phyloP scores from a whole-genome alignment of 2,888 invertebrate species.

The Stenolophus ochropezus region DNA sequence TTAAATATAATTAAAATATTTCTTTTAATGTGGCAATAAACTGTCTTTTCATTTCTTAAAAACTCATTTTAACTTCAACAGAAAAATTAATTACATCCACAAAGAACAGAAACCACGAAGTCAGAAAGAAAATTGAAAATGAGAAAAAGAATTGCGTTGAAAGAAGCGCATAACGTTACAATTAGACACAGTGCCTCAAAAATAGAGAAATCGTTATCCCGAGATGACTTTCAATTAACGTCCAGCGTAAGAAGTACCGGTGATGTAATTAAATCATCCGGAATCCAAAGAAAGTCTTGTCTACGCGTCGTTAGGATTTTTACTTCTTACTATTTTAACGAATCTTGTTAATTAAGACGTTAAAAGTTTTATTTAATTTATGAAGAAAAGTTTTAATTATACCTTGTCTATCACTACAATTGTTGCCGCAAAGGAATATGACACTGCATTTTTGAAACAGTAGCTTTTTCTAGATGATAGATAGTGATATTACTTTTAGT shows the following conservation, averaged over 20 bases:
- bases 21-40: conserved; percentile 2
- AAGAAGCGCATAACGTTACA: conserved; percentile 26
- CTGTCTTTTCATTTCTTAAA: conserved; percentile 9
- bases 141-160: conserved; percentile 26
- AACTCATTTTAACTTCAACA: conserved; percentile 38
- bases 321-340: conserved; percentile 23
- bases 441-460: conserved; percentile 35
- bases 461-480: not conserved
- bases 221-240: conserved; percentile 38
- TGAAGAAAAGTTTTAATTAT: conserved; percentile 30
- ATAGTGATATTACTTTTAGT: too few relatives aligned
- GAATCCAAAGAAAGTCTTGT: conserved; percentile 22
- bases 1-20: conserved; percentile 18
- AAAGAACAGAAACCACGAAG: conserved; percentile 12
- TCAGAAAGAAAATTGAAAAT: conserved; percentile 29
- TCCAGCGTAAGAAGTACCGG: not conserved
- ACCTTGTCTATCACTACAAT: conserved; percentile 26
- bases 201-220: conserved; percentile 39
- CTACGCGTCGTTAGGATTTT: conserved; percentile 2
- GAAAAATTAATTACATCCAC: conserved; percentile 29
- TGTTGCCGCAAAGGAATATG: conserved; percentile 9
- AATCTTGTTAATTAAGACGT: conserved; percentile 30
- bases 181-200: conserved; percentile 25
- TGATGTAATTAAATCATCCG: conserved; percentile 28
- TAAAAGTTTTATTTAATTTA: conserved; percentile 28